Base-by-base conservation (phyloP, 2,113 vertebrate genomes). In the Hippocampus abdominalis region DNA sequence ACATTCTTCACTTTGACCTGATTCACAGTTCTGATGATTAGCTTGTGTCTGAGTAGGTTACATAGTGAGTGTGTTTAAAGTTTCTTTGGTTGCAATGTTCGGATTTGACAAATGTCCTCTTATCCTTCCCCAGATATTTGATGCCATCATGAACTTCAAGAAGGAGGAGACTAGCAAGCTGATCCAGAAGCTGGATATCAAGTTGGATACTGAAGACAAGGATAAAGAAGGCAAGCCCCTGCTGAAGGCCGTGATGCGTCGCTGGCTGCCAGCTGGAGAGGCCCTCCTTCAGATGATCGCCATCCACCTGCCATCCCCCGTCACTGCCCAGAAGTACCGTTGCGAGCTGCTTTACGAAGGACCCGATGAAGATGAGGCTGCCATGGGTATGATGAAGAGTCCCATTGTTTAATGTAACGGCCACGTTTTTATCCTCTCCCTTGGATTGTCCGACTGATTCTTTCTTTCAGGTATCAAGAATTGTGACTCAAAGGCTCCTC, bases 231-330 rank as follows among this genome's bases (percentile, higher is more conserved):
- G 96, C 49, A 98, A 98, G 64, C 96, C 94, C 0, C 90, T 98
- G 74, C 90, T 99, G 74, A 98, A 99, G 93, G 95, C 96, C 0
- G 96, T 98, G 78, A 98, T 98, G 97, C 93, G 95, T 56, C 94
- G 95, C 83, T 99, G 96, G 96, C 91, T 99, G 71, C 96, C 96
- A 0, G 96, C 96, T 0, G 96, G 96, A 72, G 97, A 98, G 0
- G 97, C 96, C 0, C 88, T 98, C 68, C 91, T 98, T 18, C 96
- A 99, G 79, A 99, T 99, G 97, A 98, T 98, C 85, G 95, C 97
- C 77, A 99, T 99, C 84, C 96, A 98, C 75, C 90, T 98, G 84
- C 96, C 96, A 12, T 99, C 97, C 2, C 97, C 95, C 0, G 96
- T 98, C 75, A 98, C 96, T 0, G 95, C 96, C 27, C 96, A 98